Evolutionary conservation across 2,888 invertebrate genomes (phyloP).

Genomic region (Microplitis manilae): DNA sequence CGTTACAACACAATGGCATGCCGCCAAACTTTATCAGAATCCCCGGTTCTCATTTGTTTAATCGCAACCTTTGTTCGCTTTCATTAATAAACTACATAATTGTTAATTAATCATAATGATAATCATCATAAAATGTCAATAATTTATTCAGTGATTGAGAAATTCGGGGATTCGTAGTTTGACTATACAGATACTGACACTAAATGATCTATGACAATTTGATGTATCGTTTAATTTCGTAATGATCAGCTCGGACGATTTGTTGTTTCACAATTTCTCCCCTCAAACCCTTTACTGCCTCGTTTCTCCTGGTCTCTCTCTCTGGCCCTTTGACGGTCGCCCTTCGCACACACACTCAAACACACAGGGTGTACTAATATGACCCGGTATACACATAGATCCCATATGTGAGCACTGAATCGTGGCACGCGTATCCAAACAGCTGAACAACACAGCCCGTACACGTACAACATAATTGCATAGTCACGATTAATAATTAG

Average conservation of each 20-base stretch:
- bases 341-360: slow-evolving; percentile 32
- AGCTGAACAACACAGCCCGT: slow-evolving; percentile 49
- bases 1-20: slow-evolving; percentile 14
- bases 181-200: not conserved
- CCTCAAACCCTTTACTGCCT: slow-evolving; percentile 11
- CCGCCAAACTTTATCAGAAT: not conserved
- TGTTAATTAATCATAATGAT: not conserved
- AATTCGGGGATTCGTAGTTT: no score
- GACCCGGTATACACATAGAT: not conserved
- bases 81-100: no score
- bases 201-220: slow-evolving; percentile 29
- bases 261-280: slow-evolving; percentile 17
- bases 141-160: no score
- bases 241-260: slow-evolving; percentile 42
- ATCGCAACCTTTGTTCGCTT: not conserved
- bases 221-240: slow-evolving; percentile 46
- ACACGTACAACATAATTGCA: slow-evolving; percentile 62
- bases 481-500: slow-evolving; percentile 68
- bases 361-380: not conserved
- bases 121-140: not conserved
- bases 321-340: slow-evolving; percentile 17
- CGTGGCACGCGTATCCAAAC: slow-evolving; percentile 53
- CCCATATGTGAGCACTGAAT: slow-evolving; percentile 17
- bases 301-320: slow-evolving; percentile 20
- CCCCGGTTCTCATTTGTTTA: not conserved